Base-by-base conservation (phyloP, 2,888 invertebrate genomes). In the Zhengitettix transpicula region DNA sequence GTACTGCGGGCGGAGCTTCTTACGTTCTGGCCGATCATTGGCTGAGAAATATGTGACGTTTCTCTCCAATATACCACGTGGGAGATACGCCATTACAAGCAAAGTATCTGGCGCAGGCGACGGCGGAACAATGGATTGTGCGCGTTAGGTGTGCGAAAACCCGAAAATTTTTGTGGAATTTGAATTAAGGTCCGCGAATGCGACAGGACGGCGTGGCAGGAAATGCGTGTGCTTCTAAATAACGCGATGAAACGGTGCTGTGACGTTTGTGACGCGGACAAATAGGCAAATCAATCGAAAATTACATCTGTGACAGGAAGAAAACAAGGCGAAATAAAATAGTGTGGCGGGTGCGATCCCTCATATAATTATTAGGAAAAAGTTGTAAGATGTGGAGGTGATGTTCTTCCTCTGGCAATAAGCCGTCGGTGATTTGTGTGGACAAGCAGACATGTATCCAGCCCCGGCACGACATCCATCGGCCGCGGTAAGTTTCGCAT, bases 391-490 rank as follows among this genome's bases (percentile, higher is more conserved):
- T 64, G 64, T 62, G 60, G 62, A 62, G 64, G 59, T 64, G 64
- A 63, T 62, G 62, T 58, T 55, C 41, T 55, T 57, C 44, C 28
- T 40, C 44, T 57, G 61, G 59, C 58, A 51, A 52, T 61, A 58
- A 60, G 59, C 54, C 42, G 58, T 58, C 59, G 61, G 44, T 60
- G 63, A 63, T 52, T 58, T 55, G 57, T 28, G 28, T 28, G 28
- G 28, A 28, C 28, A 28, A 28, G 60, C 63, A 62, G 66, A 65
- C 71, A 85, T 85, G 86, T 85, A 85, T 77, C 84, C 85, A 72
- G 79, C 84, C 72, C 82, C 83, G 74, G 80, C 84, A 74, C 81
- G 86, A 78, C 85, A 85, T 77, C 84, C 85, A 75, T 81, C 84
- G 72, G 81, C 81, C 73, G 80, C 84, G 78, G 85, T 85, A 76